These are phyloP conservation scores for Tonatia bakeri DNA, from an alignment of 2,113 vertebrate species.

Conservation along the genomic window DNA sequence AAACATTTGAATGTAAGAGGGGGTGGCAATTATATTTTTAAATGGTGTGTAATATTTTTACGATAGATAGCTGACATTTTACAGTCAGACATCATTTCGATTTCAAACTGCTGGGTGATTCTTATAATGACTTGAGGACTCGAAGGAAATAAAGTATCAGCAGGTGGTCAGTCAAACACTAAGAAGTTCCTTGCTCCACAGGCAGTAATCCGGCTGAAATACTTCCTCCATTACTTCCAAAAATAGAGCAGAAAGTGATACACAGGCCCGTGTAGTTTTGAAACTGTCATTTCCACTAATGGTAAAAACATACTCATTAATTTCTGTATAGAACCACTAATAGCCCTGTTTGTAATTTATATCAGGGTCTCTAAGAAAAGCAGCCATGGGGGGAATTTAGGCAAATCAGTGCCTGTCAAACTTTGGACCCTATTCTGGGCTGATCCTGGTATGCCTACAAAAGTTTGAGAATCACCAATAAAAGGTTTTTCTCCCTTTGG, in stretches of 20 bases:
- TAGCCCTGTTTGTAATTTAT: background rate
- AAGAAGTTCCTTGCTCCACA: slow-evolving; percentile 67
- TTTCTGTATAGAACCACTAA: background rate
- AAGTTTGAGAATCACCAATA: background rate
- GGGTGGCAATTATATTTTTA: slow-evolving; percentile 50
- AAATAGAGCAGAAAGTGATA: slow-evolving; percentile 64
- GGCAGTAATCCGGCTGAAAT: slow-evolving; percentile 68
- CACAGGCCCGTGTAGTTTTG: background rate
- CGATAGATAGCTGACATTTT: slow-evolving; percentile 46
- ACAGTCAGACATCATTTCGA: slow-evolving; percentile 68
- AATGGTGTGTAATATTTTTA: slow-evolving; percentile 54
- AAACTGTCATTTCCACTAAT: slow-evolving; percentile 45
- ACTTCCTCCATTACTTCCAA: slow-evolving; percentile 64
- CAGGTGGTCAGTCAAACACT: slow-evolving; percentile 69
- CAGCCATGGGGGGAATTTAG: background rate
- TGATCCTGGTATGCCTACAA: background rate
- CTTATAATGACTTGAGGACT: slow-evolving; percentile 67
- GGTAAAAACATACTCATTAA: slow-evolving; percentile 31
- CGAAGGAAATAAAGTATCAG: slow-evolving; percentile 61
- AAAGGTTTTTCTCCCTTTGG: background rate
- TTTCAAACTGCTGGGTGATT: slow-evolving; percentile 65
- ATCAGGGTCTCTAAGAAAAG: background rate
- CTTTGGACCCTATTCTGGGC: too few species aligned
- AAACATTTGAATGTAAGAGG: background rate
- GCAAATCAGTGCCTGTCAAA: background rate